Conservation (phyloP, 2,888 invertebrate genomes). For the Caenorhabditis zanzibari region DNA sequence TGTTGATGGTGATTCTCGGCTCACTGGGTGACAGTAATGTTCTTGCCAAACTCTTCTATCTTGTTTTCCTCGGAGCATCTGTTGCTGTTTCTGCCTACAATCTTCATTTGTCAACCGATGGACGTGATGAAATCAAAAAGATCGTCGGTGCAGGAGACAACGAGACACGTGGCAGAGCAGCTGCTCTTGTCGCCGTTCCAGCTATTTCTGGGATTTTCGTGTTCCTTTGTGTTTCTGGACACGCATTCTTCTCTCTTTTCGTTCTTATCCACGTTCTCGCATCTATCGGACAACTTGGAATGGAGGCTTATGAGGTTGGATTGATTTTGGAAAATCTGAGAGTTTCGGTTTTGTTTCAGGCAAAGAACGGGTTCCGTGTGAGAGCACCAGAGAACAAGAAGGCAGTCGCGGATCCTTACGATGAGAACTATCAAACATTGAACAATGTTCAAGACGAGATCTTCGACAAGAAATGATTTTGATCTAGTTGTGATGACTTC, state of each 20-base stretch:
- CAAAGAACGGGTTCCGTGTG: conserved; percentile 17
- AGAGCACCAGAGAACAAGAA: conserved; percentile 35
- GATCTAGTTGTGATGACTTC: not conserved
- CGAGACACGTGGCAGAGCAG: conserved; percentile 39
- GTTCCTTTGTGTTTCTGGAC: conserved; percentile 56
- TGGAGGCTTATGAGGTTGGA: conserved; percentile 58
- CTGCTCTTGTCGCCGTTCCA: conserved; percentile 48
- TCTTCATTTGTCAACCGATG: conserved; percentile 37
- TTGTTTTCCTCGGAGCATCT: conserved; percentile 31
- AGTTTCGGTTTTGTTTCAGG: not conserved
- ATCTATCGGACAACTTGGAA: conserved; percentile 56
- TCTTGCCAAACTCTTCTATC: conserved; percentile 52
- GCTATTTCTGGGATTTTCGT: conserved; percentile 44
- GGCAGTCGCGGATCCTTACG: conserved; percentile 25
- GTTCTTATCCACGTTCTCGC: conserved; percentile 55
- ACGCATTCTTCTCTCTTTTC: conserved; percentile 59
- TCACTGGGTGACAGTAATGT: conserved; percentile 36
- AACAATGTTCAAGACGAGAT: conserved; percentile 46
- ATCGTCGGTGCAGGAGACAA: conserved; percentile 6
- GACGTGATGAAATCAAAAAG: conserved; percentile 51
- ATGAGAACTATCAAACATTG: conserved; percentile 50
- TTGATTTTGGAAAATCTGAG: not conserved
- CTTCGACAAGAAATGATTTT: conserved; percentile 40
- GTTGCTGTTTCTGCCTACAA: conserved; percentile 52
- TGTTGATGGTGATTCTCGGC: conserved; percentile 52